Conservation (phyloP, 2,888 invertebrate genomes). For the Plagodis pulveraria region DNA sequence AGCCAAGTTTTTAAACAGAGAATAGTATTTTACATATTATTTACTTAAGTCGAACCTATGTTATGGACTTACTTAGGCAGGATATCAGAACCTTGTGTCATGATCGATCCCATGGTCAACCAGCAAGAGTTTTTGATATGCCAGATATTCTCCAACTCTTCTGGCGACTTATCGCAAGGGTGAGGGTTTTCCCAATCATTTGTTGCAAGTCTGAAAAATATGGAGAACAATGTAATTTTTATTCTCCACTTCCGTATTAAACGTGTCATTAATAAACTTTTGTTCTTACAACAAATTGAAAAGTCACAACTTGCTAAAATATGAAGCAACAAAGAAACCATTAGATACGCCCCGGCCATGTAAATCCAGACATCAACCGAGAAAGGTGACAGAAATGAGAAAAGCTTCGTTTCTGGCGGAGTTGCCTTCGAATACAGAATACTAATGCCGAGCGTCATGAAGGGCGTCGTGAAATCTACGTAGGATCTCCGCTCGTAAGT, state of each 20-base stretch:
- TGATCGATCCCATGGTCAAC: constrained; percentile 96
- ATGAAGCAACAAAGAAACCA: constrained; percentile 93
- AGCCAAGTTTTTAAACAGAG: too few relatives aligned
- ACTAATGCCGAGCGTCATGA: constrained; percentile 97
- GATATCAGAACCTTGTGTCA: constrained; percentile 97
- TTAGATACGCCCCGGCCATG: constrained; percentile 93
- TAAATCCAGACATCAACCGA: constrained; percentile 95
- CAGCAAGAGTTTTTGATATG: constrained; percentile 95
- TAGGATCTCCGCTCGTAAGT: constrained; percentile 94
- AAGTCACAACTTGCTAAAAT: constrained; percentile 88
- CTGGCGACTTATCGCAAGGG: constrained; percentile 93
- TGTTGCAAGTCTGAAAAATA: constrained; percentile 88
- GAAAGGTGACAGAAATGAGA: constrained; percentile 95
- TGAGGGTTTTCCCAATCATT: constrained; percentile 98
- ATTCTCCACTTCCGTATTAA: background rate
- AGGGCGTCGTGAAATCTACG: constrained; percentile 98
- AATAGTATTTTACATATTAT: too few relatives aligned
- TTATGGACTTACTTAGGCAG: constrained; percentile 89
- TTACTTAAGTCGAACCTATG: too few relatives aligned
- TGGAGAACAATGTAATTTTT: background rate
- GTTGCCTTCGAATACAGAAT: constrained; percentile 93
- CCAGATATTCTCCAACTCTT: constrained; percentile 96
- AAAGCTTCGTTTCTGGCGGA: constrained; percentile 91
- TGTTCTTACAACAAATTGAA: background rate
- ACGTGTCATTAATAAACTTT: background rate